Percentiles rank a stretch among this genome's conserved stretches.
Evolutionary conservation across 1,140 invertebrate species (phyloP).

Genomic region (Ylistrum balloti): DNA sequence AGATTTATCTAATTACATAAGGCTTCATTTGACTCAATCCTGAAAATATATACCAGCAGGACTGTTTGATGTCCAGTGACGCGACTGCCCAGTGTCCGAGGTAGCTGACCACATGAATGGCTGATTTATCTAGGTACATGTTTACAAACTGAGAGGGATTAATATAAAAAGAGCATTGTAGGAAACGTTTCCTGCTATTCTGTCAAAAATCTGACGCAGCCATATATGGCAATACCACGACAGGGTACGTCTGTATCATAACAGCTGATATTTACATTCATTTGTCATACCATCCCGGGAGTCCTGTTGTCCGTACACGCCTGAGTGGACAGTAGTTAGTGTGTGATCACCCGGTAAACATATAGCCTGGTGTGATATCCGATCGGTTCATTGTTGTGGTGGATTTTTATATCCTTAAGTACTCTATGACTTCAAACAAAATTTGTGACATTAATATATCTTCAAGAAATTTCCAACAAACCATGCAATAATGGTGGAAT

Average conservation of each 20-base stretch:
- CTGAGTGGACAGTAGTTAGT: background rate
- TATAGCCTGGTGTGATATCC: too few relatives aligned
- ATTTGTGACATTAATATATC: background rate
- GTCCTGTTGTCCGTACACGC: conserved; percentile 1
- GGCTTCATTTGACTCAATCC: background rate
- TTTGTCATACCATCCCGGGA: background rate
- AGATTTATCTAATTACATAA: background rate
- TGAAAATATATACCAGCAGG: background rate
- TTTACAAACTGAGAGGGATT: background rate
- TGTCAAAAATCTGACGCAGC: background rate
- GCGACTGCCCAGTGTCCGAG: background rate
- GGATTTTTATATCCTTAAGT: background rate
- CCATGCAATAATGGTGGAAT: background rate
- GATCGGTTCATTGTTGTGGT: too few relatives aligned
- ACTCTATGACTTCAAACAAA: background rate
- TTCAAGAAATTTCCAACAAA: background rate
- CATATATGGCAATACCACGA: background rate
- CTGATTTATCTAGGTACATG: background rate
- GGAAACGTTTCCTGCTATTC: background rate
- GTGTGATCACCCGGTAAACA: background rate
- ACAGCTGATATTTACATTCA: background rate
- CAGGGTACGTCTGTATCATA: background rate
- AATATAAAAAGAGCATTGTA: background rate
- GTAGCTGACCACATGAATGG: background rate
- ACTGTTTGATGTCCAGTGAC: background rate